These are phyloP conservation scores for Chitala chitala DNA, from an alignment of 2,113 vertebrate species.

Conservation along the genomic window DNA sequence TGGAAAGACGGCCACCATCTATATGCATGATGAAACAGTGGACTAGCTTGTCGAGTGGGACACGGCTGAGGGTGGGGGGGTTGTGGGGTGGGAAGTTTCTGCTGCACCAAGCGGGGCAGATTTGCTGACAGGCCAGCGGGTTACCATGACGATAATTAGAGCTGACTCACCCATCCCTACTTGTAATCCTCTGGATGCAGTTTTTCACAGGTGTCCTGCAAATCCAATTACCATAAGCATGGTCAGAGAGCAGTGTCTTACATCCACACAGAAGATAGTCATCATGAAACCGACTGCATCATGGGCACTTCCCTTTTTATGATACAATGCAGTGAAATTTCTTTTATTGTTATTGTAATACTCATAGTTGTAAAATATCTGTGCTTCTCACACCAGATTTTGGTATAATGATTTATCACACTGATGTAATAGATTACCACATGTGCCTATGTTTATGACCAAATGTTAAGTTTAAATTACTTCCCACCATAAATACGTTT, in stretches of 20 bases:
- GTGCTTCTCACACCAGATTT: not conserved
- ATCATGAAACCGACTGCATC: constrained; percentile 4
- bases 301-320: no score
- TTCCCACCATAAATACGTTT: not conserved
- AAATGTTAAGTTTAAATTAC: not conserved
- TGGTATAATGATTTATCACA: not conserved
- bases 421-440: not conserved
- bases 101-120: not conserved
- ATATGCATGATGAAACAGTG: no score
- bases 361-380: not conserved
- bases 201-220: constrained; percentile 53
- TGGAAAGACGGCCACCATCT: no score
- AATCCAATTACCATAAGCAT: constrained; percentile 53
- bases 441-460: not conserved
- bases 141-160: constrained; percentile 49
- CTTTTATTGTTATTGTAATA: not conserved
- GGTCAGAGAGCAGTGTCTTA: not conserved
- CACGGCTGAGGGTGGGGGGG: not conserved
- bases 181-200: constrained; percentile 56
- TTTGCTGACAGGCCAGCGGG: constrained; percentile 1
- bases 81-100: not conserved
- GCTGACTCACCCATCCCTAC: constrained; percentile 51
- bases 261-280: constrained; percentile 4
- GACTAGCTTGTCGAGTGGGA: no score
- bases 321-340: not conserved